Evolutionary conservation across 2,113 vertebrate genomes (phyloP).

Genomic region (Psephotus haematonotus): DNA sequence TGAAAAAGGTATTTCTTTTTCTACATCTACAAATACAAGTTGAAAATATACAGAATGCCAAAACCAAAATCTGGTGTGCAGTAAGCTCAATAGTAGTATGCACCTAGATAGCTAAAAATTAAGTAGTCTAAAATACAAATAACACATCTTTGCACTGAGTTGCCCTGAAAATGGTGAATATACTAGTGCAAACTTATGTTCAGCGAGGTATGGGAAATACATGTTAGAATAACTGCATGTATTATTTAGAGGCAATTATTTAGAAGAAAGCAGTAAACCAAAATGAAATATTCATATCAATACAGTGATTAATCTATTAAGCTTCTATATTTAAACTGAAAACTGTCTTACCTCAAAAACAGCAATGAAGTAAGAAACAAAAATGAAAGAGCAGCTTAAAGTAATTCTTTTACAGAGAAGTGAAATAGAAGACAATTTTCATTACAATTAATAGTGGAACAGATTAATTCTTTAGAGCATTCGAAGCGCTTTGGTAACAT

Average conservation of each 20-base stretch:
- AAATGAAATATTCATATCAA: constrained; percentile 54
- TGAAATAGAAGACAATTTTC: background rate
- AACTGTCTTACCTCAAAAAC: background rate
- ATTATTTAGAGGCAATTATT: background rate
- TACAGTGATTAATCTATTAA: constrained; percentile 35
- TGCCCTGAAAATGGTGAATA: background rate
- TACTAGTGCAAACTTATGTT: background rate
- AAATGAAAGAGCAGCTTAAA: background rate
- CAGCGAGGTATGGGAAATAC: background rate
- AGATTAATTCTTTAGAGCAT: background rate
- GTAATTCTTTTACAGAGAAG: background rate
- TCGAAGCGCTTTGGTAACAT: background rate
- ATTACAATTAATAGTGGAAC: background rate
- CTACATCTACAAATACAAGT: background rate
- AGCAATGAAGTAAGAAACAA: background rate
- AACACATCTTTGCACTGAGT: background rate
- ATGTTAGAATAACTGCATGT: background rate
- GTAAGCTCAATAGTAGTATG: background rate
- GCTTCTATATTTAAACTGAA: constrained; percentile 40
- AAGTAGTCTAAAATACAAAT: background rate
- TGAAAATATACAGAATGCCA: background rate
- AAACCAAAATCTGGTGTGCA: background rate
- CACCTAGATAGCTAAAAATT: background rate
- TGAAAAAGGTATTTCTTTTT: background rate
- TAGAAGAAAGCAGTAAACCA: background rate